Conservation (phyloP, 1,140 invertebrate species). For the Halyomorpha halys region DNA sequence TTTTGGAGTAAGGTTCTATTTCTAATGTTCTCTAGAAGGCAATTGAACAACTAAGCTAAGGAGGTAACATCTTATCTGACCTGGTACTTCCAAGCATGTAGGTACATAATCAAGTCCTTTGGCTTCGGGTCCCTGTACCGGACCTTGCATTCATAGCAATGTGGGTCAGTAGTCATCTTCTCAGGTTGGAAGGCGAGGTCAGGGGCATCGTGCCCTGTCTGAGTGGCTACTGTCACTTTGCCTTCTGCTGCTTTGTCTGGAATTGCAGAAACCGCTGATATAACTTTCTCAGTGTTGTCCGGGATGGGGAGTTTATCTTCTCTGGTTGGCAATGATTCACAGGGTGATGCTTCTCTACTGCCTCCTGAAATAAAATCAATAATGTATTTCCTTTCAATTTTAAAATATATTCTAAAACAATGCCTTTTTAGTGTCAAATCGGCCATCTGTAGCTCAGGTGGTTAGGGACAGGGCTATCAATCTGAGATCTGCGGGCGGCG, state of each 20-base stretch:
- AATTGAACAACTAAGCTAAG: no score
- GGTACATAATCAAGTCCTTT: slow-evolving; percentile 84
- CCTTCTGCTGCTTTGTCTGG: slow-evolving; percentile 2
- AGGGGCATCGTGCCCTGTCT: slow-evolving; percentile 65
- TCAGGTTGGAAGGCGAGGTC: slow-evolving; percentile 56
- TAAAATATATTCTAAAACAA: no score
- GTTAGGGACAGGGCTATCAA: no score
- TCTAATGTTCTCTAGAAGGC: no score
- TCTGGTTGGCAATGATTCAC: slow-evolving; percentile 32
- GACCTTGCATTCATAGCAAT: slow-evolving; percentile 88
- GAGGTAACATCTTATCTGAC: slow-evolving; percentile 26
- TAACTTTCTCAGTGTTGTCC: not conserved
- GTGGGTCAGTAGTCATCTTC: slow-evolving; percentile 67
- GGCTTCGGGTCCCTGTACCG: slow-evolving; percentile 82
- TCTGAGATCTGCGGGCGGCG: no score
- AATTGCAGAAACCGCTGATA: not conserved
- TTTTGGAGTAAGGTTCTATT: no score
- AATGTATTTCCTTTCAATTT: no score
- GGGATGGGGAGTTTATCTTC: not conserved
- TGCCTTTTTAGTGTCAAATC: no score
- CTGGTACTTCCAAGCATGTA: slow-evolving; percentile 64
- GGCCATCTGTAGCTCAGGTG: no score
- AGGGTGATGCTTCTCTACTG: slow-evolving; percentile 49
- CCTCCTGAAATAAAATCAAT: slow-evolving; percentile 5
- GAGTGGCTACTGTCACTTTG: slow-evolving; percentile 67